Conservation (phyloP, 2,797 vertebrate species). For the Manis javanica region DNA sequence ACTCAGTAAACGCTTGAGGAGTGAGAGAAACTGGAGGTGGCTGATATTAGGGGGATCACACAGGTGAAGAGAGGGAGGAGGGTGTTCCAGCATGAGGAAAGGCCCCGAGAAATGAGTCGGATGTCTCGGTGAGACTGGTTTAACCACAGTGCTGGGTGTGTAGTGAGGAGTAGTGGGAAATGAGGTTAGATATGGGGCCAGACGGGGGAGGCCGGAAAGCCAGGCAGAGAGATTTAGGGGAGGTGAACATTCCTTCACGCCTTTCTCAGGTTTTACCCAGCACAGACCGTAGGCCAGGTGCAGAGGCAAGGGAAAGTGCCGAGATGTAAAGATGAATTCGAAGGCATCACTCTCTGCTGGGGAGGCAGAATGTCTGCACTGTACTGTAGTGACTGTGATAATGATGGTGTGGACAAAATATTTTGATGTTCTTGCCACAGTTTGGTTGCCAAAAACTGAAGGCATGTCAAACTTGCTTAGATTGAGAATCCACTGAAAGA, state of each 20-base stretch:
- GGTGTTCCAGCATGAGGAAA: constrained; percentile 62
- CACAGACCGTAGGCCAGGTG: background rate
- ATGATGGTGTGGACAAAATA: background rate
- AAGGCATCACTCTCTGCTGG: background rate
- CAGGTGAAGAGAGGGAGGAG: constrained; percentile 71
- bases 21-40: constrained; percentile 56
- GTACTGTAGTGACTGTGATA: background rate
- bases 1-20: constrained; percentile 8
- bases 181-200: constrained; percentile 66
- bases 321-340: background rate
- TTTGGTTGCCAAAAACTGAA: constrained; percentile 1
- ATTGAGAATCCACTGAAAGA: background rate
- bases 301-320: background rate
- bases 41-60: constrained; percentile 5
- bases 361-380: background rate
- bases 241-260: background rate
- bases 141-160: constrained; percentile 71
- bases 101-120: constrained; percentile 57
- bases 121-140: constrained; percentile 71
- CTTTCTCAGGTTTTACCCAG: background rate
- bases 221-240: background rate
- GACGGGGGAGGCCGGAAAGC: constrained; percentile 10
- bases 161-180: constrained; percentile 59
- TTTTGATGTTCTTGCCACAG: background rate
- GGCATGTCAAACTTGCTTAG: background rate